phyloP scores from a whole-genome alignment of 2,888 invertebrate genomes.

The Agrotis puta region DNA sequence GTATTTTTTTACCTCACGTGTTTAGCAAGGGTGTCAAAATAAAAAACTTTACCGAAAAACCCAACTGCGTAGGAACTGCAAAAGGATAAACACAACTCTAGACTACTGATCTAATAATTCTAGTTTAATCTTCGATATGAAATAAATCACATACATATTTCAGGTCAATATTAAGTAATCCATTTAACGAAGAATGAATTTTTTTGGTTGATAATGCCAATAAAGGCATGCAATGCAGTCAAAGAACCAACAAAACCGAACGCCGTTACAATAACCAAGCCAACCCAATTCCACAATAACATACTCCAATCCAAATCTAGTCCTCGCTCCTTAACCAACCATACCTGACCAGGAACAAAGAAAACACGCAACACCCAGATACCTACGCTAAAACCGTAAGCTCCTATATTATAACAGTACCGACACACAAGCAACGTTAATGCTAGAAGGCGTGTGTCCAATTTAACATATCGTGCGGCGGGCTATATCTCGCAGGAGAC shows the following conservation, averaged over 20 bases:
- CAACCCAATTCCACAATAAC: constrained; percentile 5
- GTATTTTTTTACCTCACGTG: no score
- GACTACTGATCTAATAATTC: no score
- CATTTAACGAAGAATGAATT: no score
- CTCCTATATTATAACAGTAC: constrained; percentile 79
- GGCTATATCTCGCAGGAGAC: constrained; percentile 74
- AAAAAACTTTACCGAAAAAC: no score
- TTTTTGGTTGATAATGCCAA: no score
- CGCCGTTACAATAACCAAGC: neutral
- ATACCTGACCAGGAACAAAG: constrained; percentile 51
- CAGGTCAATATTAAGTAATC: no score
- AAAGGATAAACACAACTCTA: no score
- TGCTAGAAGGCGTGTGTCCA: constrained; percentile 84
- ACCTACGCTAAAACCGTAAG: constrained; percentile 58
- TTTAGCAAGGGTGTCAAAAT: no score
- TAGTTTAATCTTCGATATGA: no score
- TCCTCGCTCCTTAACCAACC: constrained; percentile 21
- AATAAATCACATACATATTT: no score
- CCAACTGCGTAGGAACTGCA: no score
- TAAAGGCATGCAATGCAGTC: no score
- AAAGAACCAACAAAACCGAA: neutral
- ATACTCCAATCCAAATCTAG: constrained; percentile 7
- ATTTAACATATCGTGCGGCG: constrained; percentile 81
- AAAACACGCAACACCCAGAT: constrained; percentile 39
- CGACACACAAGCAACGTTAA: constrained; percentile 78